Evolutionary conservation across 2,113 vertebrate genomes (phyloP), one percentile per base, ranked within the genome.

Genomic region (Saimiri boliviensis): DNA sequence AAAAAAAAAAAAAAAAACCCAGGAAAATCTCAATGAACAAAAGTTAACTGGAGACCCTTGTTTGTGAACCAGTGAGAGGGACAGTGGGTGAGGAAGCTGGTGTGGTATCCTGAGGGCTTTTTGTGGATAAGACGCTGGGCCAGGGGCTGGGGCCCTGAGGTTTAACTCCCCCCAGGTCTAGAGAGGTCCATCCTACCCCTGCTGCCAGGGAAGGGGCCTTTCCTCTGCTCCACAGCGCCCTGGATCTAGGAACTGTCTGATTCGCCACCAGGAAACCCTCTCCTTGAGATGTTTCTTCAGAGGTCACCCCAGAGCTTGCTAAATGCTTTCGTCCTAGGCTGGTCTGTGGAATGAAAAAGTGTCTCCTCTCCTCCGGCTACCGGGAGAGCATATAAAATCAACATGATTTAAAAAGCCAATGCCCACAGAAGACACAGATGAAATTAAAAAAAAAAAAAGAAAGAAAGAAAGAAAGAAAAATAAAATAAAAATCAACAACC

Each of bases 391-490:
- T 37, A 12, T 63, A 86, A 96, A 90, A 80, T 70, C 95, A 96
- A 94, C 37, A 88, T 10, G 82, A 74, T 47, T 56, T 60, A 58
- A 77, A 88, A 71, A 77, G 37, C 68, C 79, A 63, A 91, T 13
- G 86, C 76, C 93, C 56, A 52, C 74, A 76, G 94, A 95, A 83
- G 92, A 92, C 90, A 81, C 63, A 58, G 88, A 88, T 77, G 89
- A 93, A 93, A 89, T 82, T 16, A 45, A 79, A 63, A 82, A n/a
- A 74, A 54, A 85, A 74, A 54, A 12, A 35, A n/a, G n/a, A n/a
- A n/a, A n/a, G n/a, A n/a, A n/a, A n/a, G n/a, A 52, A 73, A 40
- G 58, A 47, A 81, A 88, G 40, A 6, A 21, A 16, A 60, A 71
- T 58, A 86, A 70, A 79, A 86, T 74, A 27, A 77, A 96, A 96